Base-by-base conservation (phyloP, 2,797 vertebrate species). In the Lacerta viridis region DNA sequence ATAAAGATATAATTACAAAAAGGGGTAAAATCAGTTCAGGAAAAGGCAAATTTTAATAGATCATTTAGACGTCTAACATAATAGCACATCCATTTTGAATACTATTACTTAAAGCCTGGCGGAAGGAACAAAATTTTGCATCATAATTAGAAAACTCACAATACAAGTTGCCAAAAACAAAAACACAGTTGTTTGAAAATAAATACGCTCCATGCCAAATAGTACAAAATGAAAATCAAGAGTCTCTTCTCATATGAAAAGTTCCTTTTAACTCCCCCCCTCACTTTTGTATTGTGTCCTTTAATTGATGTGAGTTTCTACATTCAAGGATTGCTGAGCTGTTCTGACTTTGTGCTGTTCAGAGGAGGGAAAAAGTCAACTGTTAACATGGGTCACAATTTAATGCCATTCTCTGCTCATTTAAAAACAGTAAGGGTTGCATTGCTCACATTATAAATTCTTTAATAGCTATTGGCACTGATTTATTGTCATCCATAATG, bases 261-360 rank as follows among this genome's bases (percentile, higher is more conserved):
- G 69, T 71, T 36, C 29, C 89, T 95, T 93, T 92, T 94, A 92
- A 94, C 92, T 87, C 93, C 92, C 90, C 87, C 91, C 75, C 84
- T 33, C 87, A 80, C 55, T 41, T 94, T 93, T 90, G 87, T 72
- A 93, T 89, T 93, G 94, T 88, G 95, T 96, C 94, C 92, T 95
- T 94, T 94, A 94, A 90, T 39, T 94, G 93, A 84, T 91, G 92
- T 91, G 92, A 95, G 92, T 93, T 87, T 94, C 88, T 95, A 92
- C 93, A 91, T 94, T 98, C 97, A 98, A 96, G 97, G 96, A 93
- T 97, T 98, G 96, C 94, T 98, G 92, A 97, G 97, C 96, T 98
- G 98, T 95, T 98, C 98, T 69, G 97, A 98, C 96, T 98, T 98
- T 93, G 98, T 96, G 95, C 98, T 98, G 97, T 93, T 86, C 83